Evolutionary conservation across 1,140 invertebrate genomes (phyloP).

Genomic region (Drosophila setifemur): DNA sequence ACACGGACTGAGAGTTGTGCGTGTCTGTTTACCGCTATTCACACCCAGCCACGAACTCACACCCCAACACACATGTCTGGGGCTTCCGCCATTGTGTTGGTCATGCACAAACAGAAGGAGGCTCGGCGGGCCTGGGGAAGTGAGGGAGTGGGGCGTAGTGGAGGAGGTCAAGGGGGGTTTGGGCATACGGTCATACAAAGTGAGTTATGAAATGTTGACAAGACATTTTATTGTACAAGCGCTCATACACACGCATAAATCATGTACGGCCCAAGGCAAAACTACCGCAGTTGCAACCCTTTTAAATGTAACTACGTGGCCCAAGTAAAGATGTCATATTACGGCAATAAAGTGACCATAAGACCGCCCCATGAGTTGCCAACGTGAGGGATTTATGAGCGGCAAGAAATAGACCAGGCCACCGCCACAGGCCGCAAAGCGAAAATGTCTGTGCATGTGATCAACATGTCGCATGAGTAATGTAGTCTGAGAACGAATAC

Average conservation of each 20-base stretch:
- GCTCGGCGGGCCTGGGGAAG: not conserved
- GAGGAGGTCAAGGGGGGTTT: not conserved
- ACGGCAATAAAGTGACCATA: conserved; percentile 67
- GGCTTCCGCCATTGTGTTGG: conserved; percentile 57
- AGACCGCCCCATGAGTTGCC: conserved; percentile 11
- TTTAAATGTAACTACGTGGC: conserved; percentile 44
- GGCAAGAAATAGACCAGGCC: not conserved
- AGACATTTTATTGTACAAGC: conserved; percentile 72
- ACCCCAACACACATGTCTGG: conserved; percentile 18
- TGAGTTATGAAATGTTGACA: conserved; percentile 80
- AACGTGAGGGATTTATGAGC: conserved; percentile 34
- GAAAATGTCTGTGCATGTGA: conserved; percentile 27
- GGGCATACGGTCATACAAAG: conserved; percentile 43
- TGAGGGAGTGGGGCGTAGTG: conserved; percentile 3
- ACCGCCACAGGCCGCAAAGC: not conserved
- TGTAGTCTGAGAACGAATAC: conserved; percentile 1
- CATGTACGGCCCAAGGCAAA: conserved; percentile 34
- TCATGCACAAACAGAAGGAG: conserved; percentile 62
- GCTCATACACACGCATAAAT: conserved; percentile 28
- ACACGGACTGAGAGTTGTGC: conserved; percentile 45
- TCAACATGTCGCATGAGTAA: conserved; percentile 30
- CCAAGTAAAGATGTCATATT: conserved; percentile 67
- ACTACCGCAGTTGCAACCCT: conserved; percentile 54
- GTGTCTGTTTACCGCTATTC: conserved; percentile 64
- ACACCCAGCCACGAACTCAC: conserved; percentile 15